A percentile compares a stretch with the other conserved stretches of the same genome.
These are phyloP conservation scores for Endomychus coccineus DNA, from an alignment of 2,888 invertebrate species.

Conservation along the genomic window DNA sequence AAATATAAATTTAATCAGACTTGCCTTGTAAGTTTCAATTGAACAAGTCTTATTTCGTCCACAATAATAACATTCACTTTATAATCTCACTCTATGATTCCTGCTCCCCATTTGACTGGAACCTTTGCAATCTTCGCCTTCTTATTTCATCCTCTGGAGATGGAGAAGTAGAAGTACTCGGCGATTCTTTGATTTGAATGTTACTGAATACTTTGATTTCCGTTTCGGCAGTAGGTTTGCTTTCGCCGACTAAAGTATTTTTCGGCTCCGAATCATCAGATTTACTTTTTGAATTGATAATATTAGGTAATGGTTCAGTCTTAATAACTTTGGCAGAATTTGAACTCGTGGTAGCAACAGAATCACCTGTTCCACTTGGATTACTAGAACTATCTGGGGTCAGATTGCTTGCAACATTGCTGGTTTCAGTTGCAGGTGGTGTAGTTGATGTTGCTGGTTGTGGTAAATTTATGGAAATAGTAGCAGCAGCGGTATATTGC, in stretches of 20 bases:
- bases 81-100: constrained; percentile 8
- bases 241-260: constrained; percentile 4
- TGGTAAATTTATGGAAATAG: constrained; percentile 37
- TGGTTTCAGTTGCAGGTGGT: constrained; percentile 34
- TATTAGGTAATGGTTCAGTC: constrained; percentile 8
- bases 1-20: no score
- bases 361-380: constrained; percentile 10
- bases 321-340: constrained; percentile 1
- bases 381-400: constrained; percentile 18
- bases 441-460: constrained; percentile 42
- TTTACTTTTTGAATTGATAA: constrained; percentile 6
- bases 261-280: constrained; percentile 2
- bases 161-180: constrained; percentile 1
- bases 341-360: constrained; percentile 9
- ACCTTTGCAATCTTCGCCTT: constrained; percentile 70
- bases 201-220: not conserved
- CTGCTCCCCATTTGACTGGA: constrained; percentile 36
- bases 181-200: constrained; percentile 1
- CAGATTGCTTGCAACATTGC: constrained; percentile 9
- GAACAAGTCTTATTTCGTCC: no score
- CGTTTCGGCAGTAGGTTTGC: constrained; percentile 2
- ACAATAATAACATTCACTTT: no score
- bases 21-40: no score
- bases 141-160: constrained; percentile 60
- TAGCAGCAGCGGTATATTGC: constrained; percentile 74